Evolutionary conservation across 2,888 invertebrate species (phyloP).

Genomic region (Ceramica pisi): DNA sequence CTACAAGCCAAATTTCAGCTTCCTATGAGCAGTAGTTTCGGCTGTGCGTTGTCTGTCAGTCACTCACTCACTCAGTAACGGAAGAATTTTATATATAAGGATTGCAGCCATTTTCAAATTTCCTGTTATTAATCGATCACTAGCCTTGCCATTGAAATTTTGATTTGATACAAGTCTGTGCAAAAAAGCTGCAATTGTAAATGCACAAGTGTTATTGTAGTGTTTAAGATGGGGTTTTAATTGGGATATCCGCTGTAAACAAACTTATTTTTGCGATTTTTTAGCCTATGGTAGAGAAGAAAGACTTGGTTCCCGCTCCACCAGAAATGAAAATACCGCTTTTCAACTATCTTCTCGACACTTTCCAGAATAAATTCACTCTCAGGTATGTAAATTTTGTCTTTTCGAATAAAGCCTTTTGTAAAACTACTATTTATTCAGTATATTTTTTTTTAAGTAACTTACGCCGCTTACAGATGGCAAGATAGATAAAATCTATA

Average conservation of each 20-base stretch:
- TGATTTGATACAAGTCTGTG: background rate
- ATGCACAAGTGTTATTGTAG: background rate
- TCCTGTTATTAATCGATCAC: background rate
- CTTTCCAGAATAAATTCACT: constrained; percentile 80
- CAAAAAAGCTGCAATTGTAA: background rate
- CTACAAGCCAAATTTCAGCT: too few species aligned
- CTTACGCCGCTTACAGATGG: too few species aligned
- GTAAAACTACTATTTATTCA: too few species aligned
- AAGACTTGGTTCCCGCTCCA: constrained; percentile 82
- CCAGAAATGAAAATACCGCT: constrained; percentile 78
- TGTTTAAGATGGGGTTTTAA: background rate
- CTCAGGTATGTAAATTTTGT: constrained; percentile 68
- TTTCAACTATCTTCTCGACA: constrained; percentile 81
- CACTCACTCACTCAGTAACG: too few species aligned
- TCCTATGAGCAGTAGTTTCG: too few species aligned
- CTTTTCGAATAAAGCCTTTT: background rate
- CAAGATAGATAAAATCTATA: too few species aligned
- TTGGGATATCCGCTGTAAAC: background rate
- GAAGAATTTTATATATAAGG: too few species aligned
- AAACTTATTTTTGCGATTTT: constrained; percentile 39
- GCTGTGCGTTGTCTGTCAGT: too few species aligned
- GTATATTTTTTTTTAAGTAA: too few species aligned
- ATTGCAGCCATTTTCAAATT: background rate
- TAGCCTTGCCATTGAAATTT: too few species aligned
- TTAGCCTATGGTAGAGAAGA: constrained; percentile 88